phyloP scores from a whole-genome alignment of 2,888 invertebrate species.

The Frankliniella fusca region DNA sequence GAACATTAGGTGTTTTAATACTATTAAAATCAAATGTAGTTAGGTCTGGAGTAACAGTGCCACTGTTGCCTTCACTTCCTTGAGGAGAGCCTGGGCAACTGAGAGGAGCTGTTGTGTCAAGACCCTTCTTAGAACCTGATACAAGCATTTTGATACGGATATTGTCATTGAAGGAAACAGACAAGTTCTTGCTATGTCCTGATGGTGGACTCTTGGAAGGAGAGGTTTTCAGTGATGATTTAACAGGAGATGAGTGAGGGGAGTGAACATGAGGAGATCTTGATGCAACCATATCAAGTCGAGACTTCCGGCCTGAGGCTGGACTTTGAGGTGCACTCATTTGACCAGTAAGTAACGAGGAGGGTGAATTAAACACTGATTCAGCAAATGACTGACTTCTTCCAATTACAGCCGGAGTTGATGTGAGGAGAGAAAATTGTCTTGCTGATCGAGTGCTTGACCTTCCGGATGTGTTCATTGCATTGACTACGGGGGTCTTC shows the following conservation, averaged over 20 bases:
- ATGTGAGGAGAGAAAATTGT: neutral
- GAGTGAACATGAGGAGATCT: neutral
- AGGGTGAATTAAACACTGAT: neutral
- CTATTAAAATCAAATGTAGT: neutral
- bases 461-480: neutral
- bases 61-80: neutral
- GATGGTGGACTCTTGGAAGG: neutral
- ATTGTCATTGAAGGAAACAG: conserved; percentile 11
- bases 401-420: neutral
- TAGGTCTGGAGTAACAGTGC: neutral
- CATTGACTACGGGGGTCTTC: neutral
- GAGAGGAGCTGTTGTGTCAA: neutral
- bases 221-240: neutral
- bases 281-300: neutral
- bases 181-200: neutral
- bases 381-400: neutral
- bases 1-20: neutral
- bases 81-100: neutral
- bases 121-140: neutral
- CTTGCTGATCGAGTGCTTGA: neutral
- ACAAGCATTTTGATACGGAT: neutral
- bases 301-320: neutral
- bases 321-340: conserved; percentile 4
- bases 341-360: neutral
- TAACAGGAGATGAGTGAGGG: neutral